Evolutionary conservation across 2,113 vertebrate species (phyloP).

Genomic region (Tauraco erythrolophus): DNA sequence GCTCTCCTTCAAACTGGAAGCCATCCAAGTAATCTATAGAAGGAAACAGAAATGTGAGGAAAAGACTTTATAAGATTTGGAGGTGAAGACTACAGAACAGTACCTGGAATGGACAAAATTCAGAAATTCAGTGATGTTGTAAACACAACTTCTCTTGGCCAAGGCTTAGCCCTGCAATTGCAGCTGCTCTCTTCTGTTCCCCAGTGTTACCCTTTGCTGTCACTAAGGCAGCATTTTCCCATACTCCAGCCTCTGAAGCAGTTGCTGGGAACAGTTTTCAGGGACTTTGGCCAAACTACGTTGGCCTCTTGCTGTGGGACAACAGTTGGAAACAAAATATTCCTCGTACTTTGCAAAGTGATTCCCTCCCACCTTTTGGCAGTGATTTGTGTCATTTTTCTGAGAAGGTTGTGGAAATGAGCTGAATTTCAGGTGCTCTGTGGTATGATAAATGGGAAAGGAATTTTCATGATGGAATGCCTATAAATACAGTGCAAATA

Average conservation of each 20-base stretch:
- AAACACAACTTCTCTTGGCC: neutral
- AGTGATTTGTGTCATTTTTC: neutral
- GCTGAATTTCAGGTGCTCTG: neutral
- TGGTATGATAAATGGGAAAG: neutral
- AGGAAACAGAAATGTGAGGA: neutral
- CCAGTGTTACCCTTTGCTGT: neutral
- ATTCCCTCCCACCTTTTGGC: neutral
- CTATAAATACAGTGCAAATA: neutral
- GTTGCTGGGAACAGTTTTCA: neutral
- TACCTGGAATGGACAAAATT: neutral
- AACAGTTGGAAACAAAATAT: neutral
- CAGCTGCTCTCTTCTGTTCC: neutral
- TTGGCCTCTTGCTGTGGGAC: neutral
- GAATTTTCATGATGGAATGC: neutral
- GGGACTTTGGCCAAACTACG: neutral
- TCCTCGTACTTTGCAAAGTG: neutral
- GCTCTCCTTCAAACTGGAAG: slow-evolving; percentile 26
- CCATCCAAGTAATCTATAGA: neutral
- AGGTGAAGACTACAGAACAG: neutral
- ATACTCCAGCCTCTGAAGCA: neutral
- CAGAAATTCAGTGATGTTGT: neutral
- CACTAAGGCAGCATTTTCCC: slow-evolving; percentile 9
- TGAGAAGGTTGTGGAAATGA: neutral
- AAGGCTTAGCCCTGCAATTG: neutral
- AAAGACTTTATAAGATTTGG: neutral